A percentile compares a stretch with the other conserved stretches of the same genome.
These are phyloP conservation scores for Prunella himalayana DNA, from an alignment of 2,113 vertebrate species.

Conservation along the genomic window DNA sequence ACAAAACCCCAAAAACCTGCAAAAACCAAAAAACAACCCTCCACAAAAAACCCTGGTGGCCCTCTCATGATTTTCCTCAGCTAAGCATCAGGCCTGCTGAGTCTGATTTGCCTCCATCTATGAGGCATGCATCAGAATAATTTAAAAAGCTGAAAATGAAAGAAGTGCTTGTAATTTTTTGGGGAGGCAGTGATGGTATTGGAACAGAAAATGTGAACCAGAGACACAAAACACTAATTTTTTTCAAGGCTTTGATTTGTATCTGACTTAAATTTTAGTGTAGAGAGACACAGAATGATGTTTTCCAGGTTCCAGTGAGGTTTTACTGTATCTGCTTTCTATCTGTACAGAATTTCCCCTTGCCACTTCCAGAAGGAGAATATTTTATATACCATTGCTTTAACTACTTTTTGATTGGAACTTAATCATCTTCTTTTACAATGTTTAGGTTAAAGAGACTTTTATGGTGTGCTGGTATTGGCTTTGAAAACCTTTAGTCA, in stretches of 20 bases:
- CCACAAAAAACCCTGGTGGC: neutral
- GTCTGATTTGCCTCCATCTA: neutral
- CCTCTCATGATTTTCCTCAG: neutral
- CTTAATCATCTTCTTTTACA: slow-evolving; percentile 15
- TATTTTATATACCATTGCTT: slow-evolving; percentile 18
- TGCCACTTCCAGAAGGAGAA: neutral
- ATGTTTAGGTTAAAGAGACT: slow-evolving; percentile 26
- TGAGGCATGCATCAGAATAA: neutral
- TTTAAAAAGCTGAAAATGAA: neutral
- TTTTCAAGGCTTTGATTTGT: slow-evolving; percentile 1
- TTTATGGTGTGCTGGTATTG: slow-evolving; percentile 15
- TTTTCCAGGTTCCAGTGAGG: neutral
- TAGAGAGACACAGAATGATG: neutral
- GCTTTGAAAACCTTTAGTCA: slow-evolving; percentile 42
- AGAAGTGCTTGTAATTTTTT: neutral
- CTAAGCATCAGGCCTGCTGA: neutral
- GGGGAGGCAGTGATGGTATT: neutral
- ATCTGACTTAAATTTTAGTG: neutral
- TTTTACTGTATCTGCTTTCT: slow-evolving; percentile 10
- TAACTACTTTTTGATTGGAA: slow-evolving; percentile 20
- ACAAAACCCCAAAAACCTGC: neutral
- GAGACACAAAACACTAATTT: neutral
- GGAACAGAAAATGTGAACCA: neutral
- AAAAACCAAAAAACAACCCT: neutral
- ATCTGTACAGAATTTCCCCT: neutral